Conservation (phyloP, 2,888 invertebrate genomes). For the Timema cristinae region DNA sequence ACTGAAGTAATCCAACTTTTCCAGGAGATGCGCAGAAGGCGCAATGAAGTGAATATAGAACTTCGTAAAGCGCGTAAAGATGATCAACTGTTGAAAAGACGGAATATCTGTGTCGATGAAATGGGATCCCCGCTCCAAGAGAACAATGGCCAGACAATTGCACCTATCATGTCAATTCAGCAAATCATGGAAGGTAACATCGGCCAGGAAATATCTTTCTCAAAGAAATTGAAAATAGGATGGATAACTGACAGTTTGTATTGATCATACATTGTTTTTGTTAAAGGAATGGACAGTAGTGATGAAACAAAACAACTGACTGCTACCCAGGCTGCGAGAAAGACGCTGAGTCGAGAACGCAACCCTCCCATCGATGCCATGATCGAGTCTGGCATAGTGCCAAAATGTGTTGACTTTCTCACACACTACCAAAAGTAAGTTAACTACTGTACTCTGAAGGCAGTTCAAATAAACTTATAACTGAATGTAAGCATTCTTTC, state of each 20-base stretch:
- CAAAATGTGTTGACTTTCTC: slow-evolving; percentile 74
- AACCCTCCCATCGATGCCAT: slow-evolving; percentile 88
- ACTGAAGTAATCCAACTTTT: slow-evolving; percentile 21
- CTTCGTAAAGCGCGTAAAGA: slow-evolving; percentile 90
- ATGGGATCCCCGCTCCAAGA: slow-evolving; percentile 50
- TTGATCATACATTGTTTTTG: slow-evolving; percentile 26
- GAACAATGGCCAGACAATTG: slow-evolving; percentile 40
- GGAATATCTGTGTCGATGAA: slow-evolving; percentile 67
- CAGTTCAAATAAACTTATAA: too few species aligned
- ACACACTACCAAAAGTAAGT: too few species aligned
- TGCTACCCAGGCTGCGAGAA: slow-evolving; percentile 78
- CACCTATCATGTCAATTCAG: not conserved
- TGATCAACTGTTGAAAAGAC: slow-evolving; percentile 85
- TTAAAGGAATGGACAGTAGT: slow-evolving; percentile 58
- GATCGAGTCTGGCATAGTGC: slow-evolving; percentile 79
- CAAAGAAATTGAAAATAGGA: not conserved
- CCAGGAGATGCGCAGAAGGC: slow-evolving; percentile 82
- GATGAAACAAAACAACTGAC: slow-evolving; percentile 60
- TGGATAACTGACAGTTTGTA: not conserved
- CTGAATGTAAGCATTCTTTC: too few species aligned
- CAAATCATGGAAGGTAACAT: not conserved
- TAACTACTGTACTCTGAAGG: too few species aligned
- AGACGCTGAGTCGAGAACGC: slow-evolving; percentile 81
- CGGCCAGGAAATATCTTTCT: too few species aligned
- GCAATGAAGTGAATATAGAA: slow-evolving; percentile 85